Evolutionary conservation across 2,888 invertebrate genomes (phyloP), one percentile per base, ranked within the genome.

Genomic region (Rhodophaea formosa): DNA sequence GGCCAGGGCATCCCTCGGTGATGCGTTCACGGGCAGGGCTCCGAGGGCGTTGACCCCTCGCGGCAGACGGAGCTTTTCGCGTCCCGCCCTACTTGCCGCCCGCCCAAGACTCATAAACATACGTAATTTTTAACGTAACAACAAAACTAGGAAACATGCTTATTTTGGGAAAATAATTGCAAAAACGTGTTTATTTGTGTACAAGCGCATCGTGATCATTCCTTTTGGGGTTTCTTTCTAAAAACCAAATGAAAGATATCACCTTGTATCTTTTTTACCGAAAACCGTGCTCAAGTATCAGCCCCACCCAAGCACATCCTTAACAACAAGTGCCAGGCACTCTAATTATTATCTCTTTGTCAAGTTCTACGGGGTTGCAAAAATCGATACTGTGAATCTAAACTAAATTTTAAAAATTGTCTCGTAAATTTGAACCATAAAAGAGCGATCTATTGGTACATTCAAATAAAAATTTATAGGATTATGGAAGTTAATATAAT

Each of bases 1-100:
- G 64, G 68, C 53, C 47, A 42, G 74, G 75, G 71, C 86, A 85
- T 84, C 88, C 87, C 88, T 85, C 64, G 69, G 67, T 67, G 69
- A 72, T 74, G 78, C 81, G 83, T 89, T 89, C 88, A 88, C 81
- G 88, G 88, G 86, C 89, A 88, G 86, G 87, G 86, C 88, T 80
- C 73, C 61, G 65, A 79, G 89, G 86, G 77, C 89, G 79, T 79
- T 86, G 90, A 89, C 87, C 89, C 79, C 78, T 72, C 72, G 72
- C 71, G 66, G 79, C 83, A 87, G 88, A 84, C 88, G 86, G 64
- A 82, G 86, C 82, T 83, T 86, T 85, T 85, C 84, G 82, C 86
- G 82, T 86, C 84, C 82, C 88, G 88, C 86, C 88, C 88, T 88
- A 86, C 79, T 84, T 85, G 85, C 80, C 76, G 75, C 80, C 86